Evolutionary conservation across 1,140 invertebrate species (phyloP).

Genomic region (Microplitis mediator): DNA sequence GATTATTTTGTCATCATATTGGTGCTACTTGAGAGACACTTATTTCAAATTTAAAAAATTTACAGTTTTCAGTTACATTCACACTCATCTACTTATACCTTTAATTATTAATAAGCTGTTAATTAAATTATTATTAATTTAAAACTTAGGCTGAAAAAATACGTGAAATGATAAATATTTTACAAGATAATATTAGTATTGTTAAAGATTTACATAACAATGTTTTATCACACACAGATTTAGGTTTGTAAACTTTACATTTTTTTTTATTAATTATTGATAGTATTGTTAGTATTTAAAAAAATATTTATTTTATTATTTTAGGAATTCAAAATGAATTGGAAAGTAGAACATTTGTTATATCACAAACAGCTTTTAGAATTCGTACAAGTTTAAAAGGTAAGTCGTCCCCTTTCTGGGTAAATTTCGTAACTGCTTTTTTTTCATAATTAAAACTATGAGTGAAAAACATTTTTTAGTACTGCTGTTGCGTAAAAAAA

Average conservation of each 20-base stretch:
- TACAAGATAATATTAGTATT: slow-evolving; percentile 60
- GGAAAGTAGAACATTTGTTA: slow-evolving; percentile 55
- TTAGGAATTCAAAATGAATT: slow-evolving; percentile 66
- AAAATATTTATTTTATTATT: slow-evolving; percentile 35
- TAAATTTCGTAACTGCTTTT: too few species aligned
- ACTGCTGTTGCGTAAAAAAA: too few species aligned
- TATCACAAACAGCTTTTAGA: slow-evolving; percentile 50
- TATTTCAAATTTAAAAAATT: too few species aligned
- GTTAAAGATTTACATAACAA: slow-evolving; percentile 65
- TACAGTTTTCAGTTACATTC: too few species aligned
- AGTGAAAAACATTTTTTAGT: too few species aligned
- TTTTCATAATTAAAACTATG: too few species aligned
- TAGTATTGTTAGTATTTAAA: not conserved
- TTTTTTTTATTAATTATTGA: not conserved
- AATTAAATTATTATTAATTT: slow-evolving; percentile 6
- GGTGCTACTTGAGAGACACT: too few species aligned
- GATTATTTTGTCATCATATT: too few species aligned
- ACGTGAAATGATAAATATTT: slow-evolving; percentile 60
- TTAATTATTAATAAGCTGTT: not conserved
- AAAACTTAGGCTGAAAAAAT: slow-evolving; percentile 61
- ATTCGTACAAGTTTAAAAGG: slow-evolving; percentile 53
- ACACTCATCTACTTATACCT: too few species aligned
- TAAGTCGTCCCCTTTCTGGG: too few species aligned
- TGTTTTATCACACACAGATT: slow-evolving; percentile 64
- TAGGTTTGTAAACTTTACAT: slow-evolving; percentile 49